These are phyloP conservation scores for Oscheius sp. DNA, from an alignment of 2,888 invertebrate species.

Conservation along the genomic window DNA sequence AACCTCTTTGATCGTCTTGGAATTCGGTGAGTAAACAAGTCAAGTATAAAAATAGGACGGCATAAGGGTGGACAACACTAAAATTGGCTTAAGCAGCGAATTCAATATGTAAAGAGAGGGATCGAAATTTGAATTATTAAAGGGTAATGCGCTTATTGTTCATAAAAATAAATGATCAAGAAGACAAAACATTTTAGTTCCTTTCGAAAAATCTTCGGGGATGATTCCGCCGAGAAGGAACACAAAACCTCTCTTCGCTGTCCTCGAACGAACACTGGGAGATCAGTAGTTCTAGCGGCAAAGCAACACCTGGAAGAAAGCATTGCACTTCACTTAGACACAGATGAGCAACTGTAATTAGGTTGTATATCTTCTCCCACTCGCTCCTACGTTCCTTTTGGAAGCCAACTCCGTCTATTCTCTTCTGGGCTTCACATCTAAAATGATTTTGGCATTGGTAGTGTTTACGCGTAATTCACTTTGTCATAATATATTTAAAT, in stretches of 20 bases:
- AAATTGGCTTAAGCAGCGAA: too few species aligned
- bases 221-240: slow-evolving; percentile 11
- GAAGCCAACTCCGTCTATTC: slow-evolving; percentile 10
- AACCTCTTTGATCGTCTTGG: slow-evolving; percentile 58
- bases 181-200: slow-evolving; percentile 10
- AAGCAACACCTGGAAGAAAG: slow-evolving; percentile 35
- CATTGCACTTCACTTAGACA: slow-evolving; percentile 33
- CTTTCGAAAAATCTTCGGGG: slow-evolving; percentile 21
- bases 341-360: slow-evolving; percentile 46
- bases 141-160: too few species aligned
- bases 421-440: slow-evolving; percentile 10
- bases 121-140: too few species aligned
- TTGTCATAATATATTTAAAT: slow-evolving; percentile 16
- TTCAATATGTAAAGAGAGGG: too few species aligned
- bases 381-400: slow-evolving; percentile 1
- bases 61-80: too few species aligned
- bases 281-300: background rate
- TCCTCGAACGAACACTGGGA: slow-evolving; percentile 2
- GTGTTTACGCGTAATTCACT: slow-evolving; percentile 24
- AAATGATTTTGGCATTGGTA: slow-evolving; percentile 22
- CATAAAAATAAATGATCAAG: too few species aligned
- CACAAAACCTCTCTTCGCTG: background rate
- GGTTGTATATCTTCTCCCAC: background rate
- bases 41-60: background rate
- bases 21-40: slow-evolving; percentile 41